Conservation (phyloP, 2,113 vertebrate genomes). For the Microcebus jonahi region DNA sequence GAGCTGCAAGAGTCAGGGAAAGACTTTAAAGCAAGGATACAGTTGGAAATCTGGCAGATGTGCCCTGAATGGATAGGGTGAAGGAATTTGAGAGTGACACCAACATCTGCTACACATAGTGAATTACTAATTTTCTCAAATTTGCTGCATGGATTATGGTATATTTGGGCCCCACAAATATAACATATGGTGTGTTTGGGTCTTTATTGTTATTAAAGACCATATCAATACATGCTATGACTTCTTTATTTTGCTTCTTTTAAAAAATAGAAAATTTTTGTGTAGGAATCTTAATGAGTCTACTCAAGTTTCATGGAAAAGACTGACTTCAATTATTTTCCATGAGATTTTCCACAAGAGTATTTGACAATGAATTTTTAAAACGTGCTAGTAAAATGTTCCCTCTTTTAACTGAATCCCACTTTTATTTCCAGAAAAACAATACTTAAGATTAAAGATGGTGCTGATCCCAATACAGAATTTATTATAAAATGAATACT, state of each 20-base stretch:
- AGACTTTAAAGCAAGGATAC: neutral
- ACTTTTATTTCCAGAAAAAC: neutral
- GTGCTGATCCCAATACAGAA: neutral
- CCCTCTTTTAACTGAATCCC: neutral
- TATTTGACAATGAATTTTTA: slow-evolving; percentile 11
- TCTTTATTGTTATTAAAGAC: neutral
- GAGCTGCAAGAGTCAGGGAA: neutral
- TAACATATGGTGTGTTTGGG: too few relatives aligned
- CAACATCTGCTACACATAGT: neutral
- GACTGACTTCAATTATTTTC: neutral
- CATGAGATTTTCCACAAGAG: neutral
- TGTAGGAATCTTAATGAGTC: neutral
- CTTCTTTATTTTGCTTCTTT: neutral
- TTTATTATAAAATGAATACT: slow-evolving; percentile 13
- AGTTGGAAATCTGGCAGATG: neutral
- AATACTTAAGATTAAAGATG: neutral
- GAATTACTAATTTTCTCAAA: neutral
- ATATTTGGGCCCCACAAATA: neutral
- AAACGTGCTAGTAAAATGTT: neutral
- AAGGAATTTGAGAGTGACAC: neutral
- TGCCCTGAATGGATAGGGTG: too few relatives aligned
- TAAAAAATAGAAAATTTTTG: neutral
- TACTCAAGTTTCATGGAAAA: neutral
- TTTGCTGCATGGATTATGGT: neutral
- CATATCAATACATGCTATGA: neutral